phyloP scores from a whole-genome alignment of 2,888 invertebrate species.

The Emmelina monodactyla region DNA sequence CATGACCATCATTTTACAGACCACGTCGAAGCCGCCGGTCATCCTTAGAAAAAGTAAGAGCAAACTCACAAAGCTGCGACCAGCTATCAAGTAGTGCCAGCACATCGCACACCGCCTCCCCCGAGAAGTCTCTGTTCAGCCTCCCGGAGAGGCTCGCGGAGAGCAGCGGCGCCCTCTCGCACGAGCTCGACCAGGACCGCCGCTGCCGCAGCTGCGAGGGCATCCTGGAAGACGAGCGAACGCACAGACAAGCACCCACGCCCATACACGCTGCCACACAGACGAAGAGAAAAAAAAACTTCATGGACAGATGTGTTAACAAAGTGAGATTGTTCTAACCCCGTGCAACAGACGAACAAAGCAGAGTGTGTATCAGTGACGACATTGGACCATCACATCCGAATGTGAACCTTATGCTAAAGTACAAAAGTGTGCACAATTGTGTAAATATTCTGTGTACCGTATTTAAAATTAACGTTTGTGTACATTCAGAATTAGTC shows the following conservation, averaged over 20 bases:
- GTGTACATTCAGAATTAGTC: background rate
- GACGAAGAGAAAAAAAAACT: conserved; percentile 77
- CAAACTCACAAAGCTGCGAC: conserved; percentile 51
- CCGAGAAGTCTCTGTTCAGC: conserved; percentile 49
- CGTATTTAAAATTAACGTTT: conserved; percentile 27
- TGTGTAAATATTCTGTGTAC: conserved; percentile 56
- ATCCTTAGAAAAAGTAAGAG: conserved; percentile 42
- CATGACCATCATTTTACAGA: no score
- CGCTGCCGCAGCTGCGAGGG: conserved; percentile 71
- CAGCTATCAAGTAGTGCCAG: conserved; percentile 47
- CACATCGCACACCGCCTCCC: conserved; percentile 48
- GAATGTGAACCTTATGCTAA: conserved; percentile 52
- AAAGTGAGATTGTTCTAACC: conserved; percentile 80
- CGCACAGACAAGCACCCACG: conserved; percentile 63
- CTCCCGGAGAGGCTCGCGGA: conserved; percentile 50
- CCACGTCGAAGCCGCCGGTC: conserved; percentile 54
- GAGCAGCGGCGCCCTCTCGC: conserved; percentile 41
- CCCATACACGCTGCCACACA: conserved; percentile 66
- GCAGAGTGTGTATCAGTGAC: conserved; percentile 50
- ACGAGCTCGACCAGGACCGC: conserved; percentile 35
- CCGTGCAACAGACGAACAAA: conserved; percentile 20
- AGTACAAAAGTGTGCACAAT: conserved; percentile 62
- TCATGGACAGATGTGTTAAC: conserved; percentile 85
- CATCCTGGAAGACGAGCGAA: conserved; percentile 62
- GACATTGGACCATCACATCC: conserved; percentile 51